phyloP scores from a whole-genome alignment of 2,113 vertebrate species.

The human (Homo sapiens) region GRCh38 chr5:164074501-164075000 shows the following conservation, averaged over 20 bases:
- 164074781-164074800: background rate
- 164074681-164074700: background rate
- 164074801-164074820: background rate
- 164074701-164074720: background rate
- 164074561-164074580: conserved; percentile 27
- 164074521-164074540: conserved; percentile 13
- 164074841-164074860: background rate
- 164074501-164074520: background rate
- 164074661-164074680: background rate
- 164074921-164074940: background rate
- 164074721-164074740: background rate
- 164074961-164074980: background rate
- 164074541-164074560: background rate
- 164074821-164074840: background rate
- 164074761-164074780: background rate
- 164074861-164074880: background rate
- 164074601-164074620: background rate
- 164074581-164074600: conserved; percentile 31
- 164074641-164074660: background rate
- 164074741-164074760: background rate
- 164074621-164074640: background rate
- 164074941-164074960: background rate
- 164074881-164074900: background rate
- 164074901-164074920: background rate
- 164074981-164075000: background rate